Evolutionary conservation across 2,797 vertebrate genomes (phyloP).

Genomic region (Mionectes olivaceus): DNA sequence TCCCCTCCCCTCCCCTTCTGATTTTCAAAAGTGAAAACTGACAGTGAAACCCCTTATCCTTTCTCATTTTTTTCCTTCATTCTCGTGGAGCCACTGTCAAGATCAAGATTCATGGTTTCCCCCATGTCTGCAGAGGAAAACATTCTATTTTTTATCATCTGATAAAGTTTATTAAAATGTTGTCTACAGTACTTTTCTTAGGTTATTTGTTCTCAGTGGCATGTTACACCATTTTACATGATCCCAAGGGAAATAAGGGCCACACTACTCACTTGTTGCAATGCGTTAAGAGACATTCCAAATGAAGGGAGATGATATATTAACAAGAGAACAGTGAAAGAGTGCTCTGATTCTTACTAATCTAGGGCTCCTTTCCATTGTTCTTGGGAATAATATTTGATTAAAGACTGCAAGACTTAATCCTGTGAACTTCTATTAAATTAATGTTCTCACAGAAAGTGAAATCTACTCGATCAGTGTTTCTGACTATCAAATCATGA

Average conservation of each 20-base stretch:
- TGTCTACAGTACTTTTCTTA: slow-evolving; percentile 18
- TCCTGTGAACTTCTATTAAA: neutral
- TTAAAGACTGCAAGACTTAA: neutral
- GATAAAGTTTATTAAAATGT: slow-evolving; percentile 28
- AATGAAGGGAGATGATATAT: neutral
- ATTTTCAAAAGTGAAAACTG: neutral
- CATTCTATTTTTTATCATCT: slow-evolving; percentile 1
- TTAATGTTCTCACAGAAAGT: neutral
- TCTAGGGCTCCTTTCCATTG: neutral
- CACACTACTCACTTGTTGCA: neutral
- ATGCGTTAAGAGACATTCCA: neutral
- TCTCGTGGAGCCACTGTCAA: neutral
- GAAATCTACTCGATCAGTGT: neutral
- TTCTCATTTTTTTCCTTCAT: neutral
- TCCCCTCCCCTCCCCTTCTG: neutral
- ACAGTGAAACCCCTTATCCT: neutral
- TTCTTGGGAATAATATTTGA: neutral
- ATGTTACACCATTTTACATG: neutral
- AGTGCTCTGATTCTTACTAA: neutral
- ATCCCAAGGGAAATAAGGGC: neutral
- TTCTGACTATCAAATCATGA: neutral
- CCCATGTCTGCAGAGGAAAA: neutral
- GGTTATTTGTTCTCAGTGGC: neutral
- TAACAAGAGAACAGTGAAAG: neutral
- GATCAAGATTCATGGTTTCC: neutral